These are phyloP conservation scores for Molossus molossus DNA, from an alignment of 2,797 vertebrate genomes.

Conservation along the genomic window DNA sequence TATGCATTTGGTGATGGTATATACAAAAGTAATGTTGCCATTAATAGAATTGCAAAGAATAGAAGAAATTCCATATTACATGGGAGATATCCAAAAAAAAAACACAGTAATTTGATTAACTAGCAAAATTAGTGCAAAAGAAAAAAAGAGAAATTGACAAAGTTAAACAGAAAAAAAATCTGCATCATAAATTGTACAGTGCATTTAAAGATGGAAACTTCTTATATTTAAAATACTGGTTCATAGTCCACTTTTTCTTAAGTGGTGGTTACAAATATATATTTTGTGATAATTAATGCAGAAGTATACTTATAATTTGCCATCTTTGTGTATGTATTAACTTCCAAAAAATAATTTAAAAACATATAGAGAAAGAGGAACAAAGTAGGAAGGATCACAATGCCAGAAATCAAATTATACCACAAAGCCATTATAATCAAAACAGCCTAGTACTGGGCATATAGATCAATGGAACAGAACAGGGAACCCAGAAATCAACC, in stretches of 20 bases:
- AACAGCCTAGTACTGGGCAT: too few species aligned
- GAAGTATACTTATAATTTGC: neutral
- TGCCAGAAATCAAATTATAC: too few species aligned
- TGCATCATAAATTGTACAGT: neutral
- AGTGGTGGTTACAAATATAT: neutral
- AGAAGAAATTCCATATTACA: neutral
- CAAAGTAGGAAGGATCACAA: too few species aligned
- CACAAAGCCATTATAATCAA: too few species aligned
- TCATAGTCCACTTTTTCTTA: neutral
- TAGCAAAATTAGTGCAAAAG: neutral
- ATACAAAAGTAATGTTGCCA: neutral
- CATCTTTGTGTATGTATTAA: neutral
- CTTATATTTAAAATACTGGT: neutral
- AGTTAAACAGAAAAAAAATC: neutral
- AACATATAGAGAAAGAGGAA: neutral
- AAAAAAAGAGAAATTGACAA: neutral
- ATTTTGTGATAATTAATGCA: neutral
- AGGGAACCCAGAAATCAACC: too few species aligned
- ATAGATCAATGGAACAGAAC: too few species aligned
- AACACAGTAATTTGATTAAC: neutral
- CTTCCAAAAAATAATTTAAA: neutral
- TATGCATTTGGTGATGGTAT: neutral
- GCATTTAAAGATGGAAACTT: neutral
- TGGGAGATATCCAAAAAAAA: neutral
- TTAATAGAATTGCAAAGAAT: neutral